Base-by-base conservation (phyloP, 2,797 vertebrate genomes). In the Balearica regulorum region DNA sequence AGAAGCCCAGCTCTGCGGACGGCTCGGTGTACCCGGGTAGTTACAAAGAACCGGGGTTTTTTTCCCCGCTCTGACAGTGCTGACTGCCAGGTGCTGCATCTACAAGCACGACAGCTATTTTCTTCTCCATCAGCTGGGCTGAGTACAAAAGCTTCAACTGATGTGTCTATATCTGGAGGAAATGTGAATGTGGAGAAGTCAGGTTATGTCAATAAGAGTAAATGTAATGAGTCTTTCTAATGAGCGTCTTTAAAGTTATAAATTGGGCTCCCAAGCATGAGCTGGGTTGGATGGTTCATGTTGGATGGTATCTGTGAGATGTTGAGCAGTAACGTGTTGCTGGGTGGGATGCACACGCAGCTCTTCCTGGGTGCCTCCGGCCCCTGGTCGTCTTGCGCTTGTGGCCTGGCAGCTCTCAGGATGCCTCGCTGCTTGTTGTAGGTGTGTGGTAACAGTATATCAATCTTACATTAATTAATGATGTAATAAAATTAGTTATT, bases 301-400 rank as follows among this genome's bases (percentile, higher is more conserved):
- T 44, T 19, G 10, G 31, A 9, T 51, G 1, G 5, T 4, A 1
- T 24, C 9, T n/a, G 54, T 19, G 54, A 49, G 55, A 9, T 6
- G 37, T 10, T 24, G 16, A 18, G 25, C 44, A 4, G 12, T 4
- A 18, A 6, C 17, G 60, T 16, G 43, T 4, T 7, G 43, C 51
- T 19, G 11, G 9, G 4, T 0, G 16, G 39, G 44, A 9, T 2
- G 25, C 16, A 3, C 16, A 7, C 28, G 0, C 5, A 10, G 51
- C n/a, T 17, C 31, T 17, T 31, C 20, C 21, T 3, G 20, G 31
- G 25, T 3, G 26, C 51, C 43, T 37, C 37, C 62, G 51, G 71
- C 53, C 26, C 20, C 54, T 18, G 35, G 8, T 3, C 11, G 13
- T 5, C 71, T 26, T 14, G 31, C 7, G 3, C 13, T 8, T 19